phyloP scores from a whole-genome alignment of 2,797 vertebrate genomes.

The Mareca penelope region DNA sequence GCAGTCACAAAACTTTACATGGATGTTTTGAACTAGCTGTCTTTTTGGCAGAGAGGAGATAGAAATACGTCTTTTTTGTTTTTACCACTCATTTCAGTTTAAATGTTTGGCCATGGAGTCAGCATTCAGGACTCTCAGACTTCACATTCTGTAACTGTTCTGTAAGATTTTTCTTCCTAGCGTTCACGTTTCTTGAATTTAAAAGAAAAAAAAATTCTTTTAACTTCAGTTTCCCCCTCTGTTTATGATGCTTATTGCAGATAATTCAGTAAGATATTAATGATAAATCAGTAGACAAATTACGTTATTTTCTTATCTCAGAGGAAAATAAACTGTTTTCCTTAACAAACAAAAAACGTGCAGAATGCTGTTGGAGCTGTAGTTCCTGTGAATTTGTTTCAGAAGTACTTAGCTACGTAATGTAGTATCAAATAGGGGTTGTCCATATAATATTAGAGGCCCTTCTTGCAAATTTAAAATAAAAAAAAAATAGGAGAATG shows the following conservation, averaged over 20 bases:
- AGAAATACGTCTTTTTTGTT: not conserved
- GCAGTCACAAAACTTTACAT: not conserved
- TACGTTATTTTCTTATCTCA: not conserved
- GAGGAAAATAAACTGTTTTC: not conserved
- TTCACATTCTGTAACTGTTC: not conserved
- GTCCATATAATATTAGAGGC: not conserved
- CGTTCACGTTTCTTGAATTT: not conserved
- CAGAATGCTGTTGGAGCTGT: not conserved
- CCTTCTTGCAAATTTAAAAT: not conserved
- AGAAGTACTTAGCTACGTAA: not conserved
- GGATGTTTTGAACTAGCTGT: not conserved
- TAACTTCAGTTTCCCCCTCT: not conserved
- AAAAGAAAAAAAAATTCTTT: fast-evolving
- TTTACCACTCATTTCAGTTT: not conserved
- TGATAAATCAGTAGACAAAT: not conserved
- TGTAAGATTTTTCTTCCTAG: not conserved
- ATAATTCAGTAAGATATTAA: not conserved
- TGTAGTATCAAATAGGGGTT: not conserved
- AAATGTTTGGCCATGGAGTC: not conserved
- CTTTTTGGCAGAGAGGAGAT: not conserved
- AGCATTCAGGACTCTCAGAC: not conserved
- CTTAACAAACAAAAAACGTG: not conserved
- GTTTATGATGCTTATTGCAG: not conserved
- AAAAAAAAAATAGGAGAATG: not conserved
- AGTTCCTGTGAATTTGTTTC: not conserved